Evolutionary conservation across 1,140 invertebrate species (phyloP), one percentile per base, ranked within the genome.

Genomic region (Hestina assimilis): DNA sequence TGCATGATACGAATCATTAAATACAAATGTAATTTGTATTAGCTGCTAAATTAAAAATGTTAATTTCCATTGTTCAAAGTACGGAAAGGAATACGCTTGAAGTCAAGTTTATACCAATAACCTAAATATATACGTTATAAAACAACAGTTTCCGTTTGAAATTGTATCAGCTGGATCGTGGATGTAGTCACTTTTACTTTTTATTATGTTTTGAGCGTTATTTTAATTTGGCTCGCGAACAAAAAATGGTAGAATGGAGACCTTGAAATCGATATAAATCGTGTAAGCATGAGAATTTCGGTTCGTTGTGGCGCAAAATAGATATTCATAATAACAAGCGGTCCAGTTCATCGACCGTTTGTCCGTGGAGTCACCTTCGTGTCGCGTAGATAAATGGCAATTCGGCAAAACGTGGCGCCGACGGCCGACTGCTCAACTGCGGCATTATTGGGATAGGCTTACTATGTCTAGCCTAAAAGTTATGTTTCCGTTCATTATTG

Each of bases 291-390:
- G 54, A 54, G 66, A 69, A 59, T 72, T 66, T 66, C 59, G 63
- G 63, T 46, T 62, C 65, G 65, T 65, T 68, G 65, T 62, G 67
- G 67, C 60, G 64, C 67, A 65, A 70, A 70, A 73, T 73, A 73
- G 71, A 68, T 66, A 73, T 73, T 73, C 67, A 73, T 73, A 70
- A 73, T 68, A 73, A 64, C 62, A 66, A 62, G 50, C 62, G 51
- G 50, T 57, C 47, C 56, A 51, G 71, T 67, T 73, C 71, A 70
- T 68, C 71, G 71, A 57, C 68, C 71, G 71, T 40, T 20, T 45
- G 71, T 24, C 71, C 71, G 65, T 58, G 62, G 47, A 53, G 20
- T 73, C 67, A 73, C 70, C 70, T 73, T 68, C 21, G 63, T 6
- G 53, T 63, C 59, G 15, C 33, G 67, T 73, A 73, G 67, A 70